These are phyloP conservation scores for Muricea muricata DNA, from an alignment of 92 coral and sea anemone genomes.

Conservation along the genomic window DNA sequence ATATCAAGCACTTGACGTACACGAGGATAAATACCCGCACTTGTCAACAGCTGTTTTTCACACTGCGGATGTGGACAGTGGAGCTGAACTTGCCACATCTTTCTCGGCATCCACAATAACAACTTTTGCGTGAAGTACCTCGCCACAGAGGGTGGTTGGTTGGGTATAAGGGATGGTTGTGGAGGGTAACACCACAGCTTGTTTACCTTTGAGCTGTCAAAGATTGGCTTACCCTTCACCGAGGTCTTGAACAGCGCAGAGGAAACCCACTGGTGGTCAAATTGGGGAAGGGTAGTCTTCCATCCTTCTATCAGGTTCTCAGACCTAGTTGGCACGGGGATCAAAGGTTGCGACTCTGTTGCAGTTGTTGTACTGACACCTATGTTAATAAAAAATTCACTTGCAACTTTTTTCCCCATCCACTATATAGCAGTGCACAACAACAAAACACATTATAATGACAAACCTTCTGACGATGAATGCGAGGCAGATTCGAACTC, in stretches of 20 bases:
- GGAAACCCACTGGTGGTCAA: constrained; percentile 60
- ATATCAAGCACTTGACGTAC: constrained; percentile 53
- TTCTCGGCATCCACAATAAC: constrained; percentile 71
- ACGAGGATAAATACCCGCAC: constrained; percentile 55
- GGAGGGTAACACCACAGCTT: constrained; percentile 63
- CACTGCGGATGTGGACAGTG: too few relatives aligned
- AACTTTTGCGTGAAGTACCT: constrained; percentile 48
- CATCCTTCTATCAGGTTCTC: constrained; percentile 64
- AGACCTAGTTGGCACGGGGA: too few relatives aligned
- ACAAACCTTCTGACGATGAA: too few relatives aligned
- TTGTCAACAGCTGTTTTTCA: constrained; percentile 26
- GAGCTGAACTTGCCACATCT: constrained; percentile 26
- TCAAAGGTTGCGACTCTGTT: neutral
- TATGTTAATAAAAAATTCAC: neutral
- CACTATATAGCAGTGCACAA: neutral
- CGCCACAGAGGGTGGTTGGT: constrained; percentile 39
- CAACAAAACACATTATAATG: neutral
- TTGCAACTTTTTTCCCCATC: too few relatives aligned
- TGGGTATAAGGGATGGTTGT: constrained; percentile 35
- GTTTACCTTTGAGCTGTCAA: constrained; percentile 31
- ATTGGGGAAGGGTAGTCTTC: constrained; percentile 52
- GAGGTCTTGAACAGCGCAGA: constrained; percentile 39
- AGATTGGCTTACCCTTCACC: constrained; percentile 18
- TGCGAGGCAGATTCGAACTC: neutral
- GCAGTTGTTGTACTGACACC: neutral